Conservation (phyloP, 1,140 invertebrate species). For the Cherax destructor region DNA sequence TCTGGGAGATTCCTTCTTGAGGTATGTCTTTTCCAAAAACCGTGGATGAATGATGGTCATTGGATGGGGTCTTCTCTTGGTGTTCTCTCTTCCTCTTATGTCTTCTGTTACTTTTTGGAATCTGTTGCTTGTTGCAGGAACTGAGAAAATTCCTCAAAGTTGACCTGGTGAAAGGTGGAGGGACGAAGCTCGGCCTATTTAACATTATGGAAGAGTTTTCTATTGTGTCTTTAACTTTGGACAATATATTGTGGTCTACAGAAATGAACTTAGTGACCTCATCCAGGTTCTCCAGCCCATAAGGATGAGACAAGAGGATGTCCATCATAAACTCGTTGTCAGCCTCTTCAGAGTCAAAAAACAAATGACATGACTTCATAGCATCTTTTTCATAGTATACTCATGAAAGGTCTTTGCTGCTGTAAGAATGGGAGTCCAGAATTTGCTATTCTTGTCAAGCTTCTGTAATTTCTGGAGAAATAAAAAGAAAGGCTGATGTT, state of each 20-base stretch:
- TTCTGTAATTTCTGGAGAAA: not conserved
- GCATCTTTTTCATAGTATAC: not conserved
- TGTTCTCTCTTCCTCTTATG: not conserved
- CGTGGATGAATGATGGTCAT: not conserved
- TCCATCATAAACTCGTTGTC: not conserved
- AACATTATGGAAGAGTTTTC: not conserved
- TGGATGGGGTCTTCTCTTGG: not conserved
- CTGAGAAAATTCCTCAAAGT: not conserved
- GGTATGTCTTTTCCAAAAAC: not conserved
- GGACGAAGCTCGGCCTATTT: not conserved
- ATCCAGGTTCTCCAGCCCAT: not conserved
- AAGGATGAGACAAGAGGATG: not conserved
- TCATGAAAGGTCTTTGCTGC: not conserved
- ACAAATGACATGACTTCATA: not conserved
- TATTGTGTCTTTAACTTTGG: not conserved
- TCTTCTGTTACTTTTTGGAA: no score
- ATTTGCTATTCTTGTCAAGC: no score
- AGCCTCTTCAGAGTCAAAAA: not conserved
- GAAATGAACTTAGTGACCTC: not conserved
- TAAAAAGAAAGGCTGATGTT: not conserved
- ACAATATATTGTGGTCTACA: not conserved
- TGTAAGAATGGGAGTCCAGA: not conserved
- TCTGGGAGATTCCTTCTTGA: not conserved
- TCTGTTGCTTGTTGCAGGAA: not conserved
- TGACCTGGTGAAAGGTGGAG: not conserved